Evolutionary conservation across 2,888 invertebrate species (phyloP).

Genomic region (Cosmia trapezina): DNA sequence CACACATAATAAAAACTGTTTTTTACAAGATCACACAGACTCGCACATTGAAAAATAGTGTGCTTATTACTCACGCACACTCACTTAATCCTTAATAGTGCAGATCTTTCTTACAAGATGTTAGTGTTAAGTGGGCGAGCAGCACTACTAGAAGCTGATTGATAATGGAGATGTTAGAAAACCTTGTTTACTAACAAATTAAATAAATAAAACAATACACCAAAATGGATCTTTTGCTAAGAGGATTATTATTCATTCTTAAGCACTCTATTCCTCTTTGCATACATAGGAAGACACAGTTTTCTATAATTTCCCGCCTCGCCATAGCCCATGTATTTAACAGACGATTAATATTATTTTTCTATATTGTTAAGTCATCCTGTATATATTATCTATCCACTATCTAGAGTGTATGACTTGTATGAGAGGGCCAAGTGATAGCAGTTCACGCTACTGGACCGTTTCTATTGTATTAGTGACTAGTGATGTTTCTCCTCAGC

Average conservation of each 20-base stretch:
- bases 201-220: neutral
- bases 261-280: neutral
- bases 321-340: neutral
- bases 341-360: neutral
- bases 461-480: conserved; percentile 24
- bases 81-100: conserved; percentile 4
- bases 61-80: conserved; percentile 11
- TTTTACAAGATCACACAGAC: conserved; percentile 23
- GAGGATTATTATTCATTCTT: neutral
- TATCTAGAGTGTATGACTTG: neutral
- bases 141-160: neutral
- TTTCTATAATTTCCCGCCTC: neutral
- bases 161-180: neutral
- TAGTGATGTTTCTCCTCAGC: neutral
- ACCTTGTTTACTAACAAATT: neutral
- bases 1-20: conserved; percentile 29
- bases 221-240: neutral
- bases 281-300: neutral
- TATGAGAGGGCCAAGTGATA: neutral
- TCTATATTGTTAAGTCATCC: neutral
- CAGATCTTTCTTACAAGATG: conserved; percentile 23
- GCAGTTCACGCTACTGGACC: neutral
- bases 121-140: neutral
- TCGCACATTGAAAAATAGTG: neutral
- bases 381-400: neutral